Conservation (phyloP, 30 jellyfish, hydroid and myxozoan genomes). For the Turritopsis rubra region DNA sequence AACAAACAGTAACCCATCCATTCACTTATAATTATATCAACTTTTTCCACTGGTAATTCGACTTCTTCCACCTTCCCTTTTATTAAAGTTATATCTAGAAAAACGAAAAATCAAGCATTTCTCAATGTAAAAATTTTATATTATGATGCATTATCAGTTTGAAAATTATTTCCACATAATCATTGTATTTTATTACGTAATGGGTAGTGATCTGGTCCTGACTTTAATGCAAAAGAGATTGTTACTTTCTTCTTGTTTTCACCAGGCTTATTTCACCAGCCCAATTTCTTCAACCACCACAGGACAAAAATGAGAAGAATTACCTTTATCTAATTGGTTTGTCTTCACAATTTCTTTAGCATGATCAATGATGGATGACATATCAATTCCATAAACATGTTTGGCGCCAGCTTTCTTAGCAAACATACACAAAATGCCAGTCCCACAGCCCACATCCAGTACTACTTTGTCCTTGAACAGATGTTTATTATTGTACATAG, state of each 20-base stretch:
- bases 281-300: too few species aligned
- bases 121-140: too few species aligned
- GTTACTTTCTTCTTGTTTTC: neutral
- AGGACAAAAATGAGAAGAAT: neutral
- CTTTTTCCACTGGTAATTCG: constrained; percentile 87
- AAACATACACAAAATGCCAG: constrained; percentile 96
- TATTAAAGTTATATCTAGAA: constrained; percentile 72
- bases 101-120: too few species aligned
- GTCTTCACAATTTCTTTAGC: constrained; percentile 70
- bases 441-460: constrained; percentile 99
- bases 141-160: too few species aligned
- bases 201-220: neutral
- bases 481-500: constrained; percentile 93
- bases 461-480: constrained; percentile 89
- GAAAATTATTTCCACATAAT: neutral
- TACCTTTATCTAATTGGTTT: constrained; percentile 74
- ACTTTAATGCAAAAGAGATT: neutral
- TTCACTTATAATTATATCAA: constrained; percentile 96
- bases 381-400: constrained; percentile 92
- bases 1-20: constrained; percentile 99
- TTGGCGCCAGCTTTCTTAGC: constrained; percentile 99
- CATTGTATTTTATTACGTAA: neutral
- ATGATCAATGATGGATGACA: constrained; percentile 88
- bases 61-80: constrained; percentile 98
- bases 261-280: too few species aligned